Conservation (phyloP, 2,888 invertebrate genomes). For the Ectemnius continuus region DNA sequence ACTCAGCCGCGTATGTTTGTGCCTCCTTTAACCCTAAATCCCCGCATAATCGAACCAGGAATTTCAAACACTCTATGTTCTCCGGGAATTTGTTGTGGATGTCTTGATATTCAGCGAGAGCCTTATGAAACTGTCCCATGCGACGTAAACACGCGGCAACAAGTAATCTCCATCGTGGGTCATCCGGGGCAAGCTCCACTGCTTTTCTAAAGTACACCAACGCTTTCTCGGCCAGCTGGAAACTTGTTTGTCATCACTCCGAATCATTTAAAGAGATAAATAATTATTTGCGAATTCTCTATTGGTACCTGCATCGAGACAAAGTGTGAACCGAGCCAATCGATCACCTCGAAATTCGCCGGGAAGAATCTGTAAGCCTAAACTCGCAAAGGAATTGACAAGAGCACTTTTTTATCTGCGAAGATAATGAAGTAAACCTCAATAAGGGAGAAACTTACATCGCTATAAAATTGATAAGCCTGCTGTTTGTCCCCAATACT, state of each 20-base stretch:
- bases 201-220: conserved; percentile 90
- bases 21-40: conserved; percentile 95
- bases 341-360: conserved; percentile 83
- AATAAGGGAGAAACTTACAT: conserved; percentile 79
- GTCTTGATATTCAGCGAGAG: conserved; percentile 89
- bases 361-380: conserved; percentile 75
- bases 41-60: conserved; percentile 91
- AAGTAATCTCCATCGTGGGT: conserved; percentile 91
- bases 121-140: conserved; percentile 91
- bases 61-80: conserved; percentile 94
- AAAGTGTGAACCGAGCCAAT: conserved; percentile 94
- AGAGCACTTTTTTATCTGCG: no score
- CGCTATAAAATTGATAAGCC: conserved; percentile 90
- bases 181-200: conserved; percentile 78
- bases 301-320: conserved; percentile 85
- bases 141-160: conserved; percentile 91
- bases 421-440: no score
- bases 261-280: neutral
- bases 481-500: conserved; percentile 94
- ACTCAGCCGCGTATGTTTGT: conserved; percentile 89
- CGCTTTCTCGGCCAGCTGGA: conserved; percentile 89
- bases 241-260: neutral
- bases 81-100: conserved; percentile 95
- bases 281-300: neutral
- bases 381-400: no score